Percentiles rank a stretch among this genome's conserved stretches.
These are phyloP conservation scores for Acanthisitta chloris DNA, from an alignment of 2,113 vertebrate genomes.

Conservation along the genomic window DNA sequence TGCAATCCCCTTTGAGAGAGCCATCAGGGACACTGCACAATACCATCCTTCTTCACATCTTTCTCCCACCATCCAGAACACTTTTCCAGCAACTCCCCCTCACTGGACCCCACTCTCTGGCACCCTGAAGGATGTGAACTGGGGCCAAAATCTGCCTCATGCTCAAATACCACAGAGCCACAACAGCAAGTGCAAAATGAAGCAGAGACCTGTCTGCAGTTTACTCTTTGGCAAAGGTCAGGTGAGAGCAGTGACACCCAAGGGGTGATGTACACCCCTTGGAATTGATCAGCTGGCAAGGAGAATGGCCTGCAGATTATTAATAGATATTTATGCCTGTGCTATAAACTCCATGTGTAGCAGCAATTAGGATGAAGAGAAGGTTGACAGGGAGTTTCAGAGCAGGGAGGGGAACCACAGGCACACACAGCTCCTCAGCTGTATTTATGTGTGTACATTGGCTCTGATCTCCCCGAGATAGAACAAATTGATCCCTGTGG, in stretches of 20 bases:
- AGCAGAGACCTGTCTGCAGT: background rate
- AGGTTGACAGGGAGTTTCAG: background rate
- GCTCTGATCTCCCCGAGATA: background rate
- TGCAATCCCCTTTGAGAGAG: background rate
- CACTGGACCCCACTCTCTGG: background rate
- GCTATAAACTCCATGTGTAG: background rate
- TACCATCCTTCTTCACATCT: rapidly evolving
- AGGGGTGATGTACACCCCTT: background rate
- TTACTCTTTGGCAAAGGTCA: background rate
- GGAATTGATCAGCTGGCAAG: background rate
- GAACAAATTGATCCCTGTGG: conserved; percentile 28
- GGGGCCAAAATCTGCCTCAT: rapidly evolving
- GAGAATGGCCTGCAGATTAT: background rate
- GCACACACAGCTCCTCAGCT: background rate
- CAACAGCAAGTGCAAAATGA: background rate
- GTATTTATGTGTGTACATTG: conserved; percentile 28
- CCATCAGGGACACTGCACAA: too few species aligned
- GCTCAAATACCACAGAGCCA: background rate
- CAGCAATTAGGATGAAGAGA: background rate
- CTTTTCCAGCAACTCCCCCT: background rate
- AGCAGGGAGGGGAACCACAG: background rate
- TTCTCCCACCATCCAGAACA: background rate
- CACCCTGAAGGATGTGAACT: background rate
- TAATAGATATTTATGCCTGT: background rate
- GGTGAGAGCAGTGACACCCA: background rate